phyloP scores from a whole-genome alignment of 1,140 invertebrate species.

The Drosophila funebris region DNA sequence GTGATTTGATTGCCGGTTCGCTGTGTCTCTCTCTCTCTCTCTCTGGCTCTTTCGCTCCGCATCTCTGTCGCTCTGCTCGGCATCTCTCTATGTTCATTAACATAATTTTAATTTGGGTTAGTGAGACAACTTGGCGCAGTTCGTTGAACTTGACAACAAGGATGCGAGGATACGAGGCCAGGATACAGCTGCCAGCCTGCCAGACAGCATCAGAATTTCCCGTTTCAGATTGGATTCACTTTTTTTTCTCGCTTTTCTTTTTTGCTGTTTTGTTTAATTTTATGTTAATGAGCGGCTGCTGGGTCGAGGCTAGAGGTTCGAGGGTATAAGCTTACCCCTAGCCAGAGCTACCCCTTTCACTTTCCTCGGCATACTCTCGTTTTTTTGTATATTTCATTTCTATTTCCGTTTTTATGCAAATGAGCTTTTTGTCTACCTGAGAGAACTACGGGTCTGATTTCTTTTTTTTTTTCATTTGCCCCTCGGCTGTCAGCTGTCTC shows the following conservation, averaged over 20 bases:
- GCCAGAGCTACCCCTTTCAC: slow-evolving; percentile 59
- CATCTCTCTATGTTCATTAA: slow-evolving; percentile 69
- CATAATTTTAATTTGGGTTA: slow-evolving; percentile 84
- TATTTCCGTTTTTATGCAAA: slow-evolving; percentile 72
- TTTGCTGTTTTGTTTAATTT: slow-evolving; percentile 43
- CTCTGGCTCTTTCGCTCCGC: neutral
- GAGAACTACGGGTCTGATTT: slow-evolving; percentile 18
- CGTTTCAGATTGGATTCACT: neutral
- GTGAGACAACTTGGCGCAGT: slow-evolving; percentile 75
- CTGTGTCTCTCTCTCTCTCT: slow-evolving; percentile 9
- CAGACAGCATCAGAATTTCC: slow-evolving; percentile 69
- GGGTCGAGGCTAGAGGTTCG: slow-evolving; percentile 28
- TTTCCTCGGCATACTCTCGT: slow-evolving; percentile 55
- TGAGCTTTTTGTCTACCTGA: slow-evolving; percentile 72
- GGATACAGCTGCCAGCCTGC: slow-evolving; percentile 52
- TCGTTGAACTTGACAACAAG: slow-evolving; percentile 63
- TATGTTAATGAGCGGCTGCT: slow-evolving; percentile 72
- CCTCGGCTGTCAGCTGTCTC: slow-evolving; percentile 26
- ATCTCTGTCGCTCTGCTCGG: neutral
- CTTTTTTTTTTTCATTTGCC: slow-evolving; percentile 22
- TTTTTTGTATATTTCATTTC: slow-evolving; percentile 29
- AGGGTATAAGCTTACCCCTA: slow-evolving; percentile 31
- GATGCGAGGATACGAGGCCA: slow-evolving; percentile 34
- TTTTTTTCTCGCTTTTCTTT: slow-evolving; percentile 20
- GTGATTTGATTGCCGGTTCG: slow-evolving; percentile 67